Percentiles rank a stretch among this genome's conserved stretches.
These are phyloP conservation scores for Chelidonichthys spinosus DNA, from an alignment of 2,797 vertebrate genomes.

Conservation along the genomic window DNA sequence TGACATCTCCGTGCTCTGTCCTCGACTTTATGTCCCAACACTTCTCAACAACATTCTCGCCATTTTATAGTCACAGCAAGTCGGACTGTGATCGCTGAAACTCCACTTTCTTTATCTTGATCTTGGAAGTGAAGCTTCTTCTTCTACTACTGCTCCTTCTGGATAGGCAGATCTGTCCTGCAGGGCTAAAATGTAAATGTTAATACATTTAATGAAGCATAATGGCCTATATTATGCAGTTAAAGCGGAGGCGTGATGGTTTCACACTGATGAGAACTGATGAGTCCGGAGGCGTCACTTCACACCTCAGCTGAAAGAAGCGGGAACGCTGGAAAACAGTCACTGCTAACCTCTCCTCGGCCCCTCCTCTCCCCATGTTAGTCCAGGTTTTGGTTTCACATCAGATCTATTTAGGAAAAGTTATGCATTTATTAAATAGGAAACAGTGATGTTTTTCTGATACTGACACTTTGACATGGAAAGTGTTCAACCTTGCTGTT, in stretches of 20 bases:
- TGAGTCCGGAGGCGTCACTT: constrained; percentile 77
- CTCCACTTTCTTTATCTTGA: neutral
- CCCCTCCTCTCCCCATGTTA: neutral
- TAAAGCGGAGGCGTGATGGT: constrained; percentile 78
- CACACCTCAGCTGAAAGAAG: constrained; percentile 82
- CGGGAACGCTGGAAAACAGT: constrained; percentile 31
- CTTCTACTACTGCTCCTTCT: neutral
- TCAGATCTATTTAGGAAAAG: neutral
- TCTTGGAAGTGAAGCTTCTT: neutral
- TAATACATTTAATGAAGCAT: constrained; percentile 73
- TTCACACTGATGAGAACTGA: constrained; percentile 77
- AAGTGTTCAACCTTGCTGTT: neutral
- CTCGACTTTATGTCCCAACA: constrained; percentile 32
- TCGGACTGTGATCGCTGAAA: neutral
- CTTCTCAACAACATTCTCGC: constrained; percentile 34
- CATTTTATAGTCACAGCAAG: constrained; percentile 35
- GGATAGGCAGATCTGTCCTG: neutral
- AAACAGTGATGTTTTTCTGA: neutral
- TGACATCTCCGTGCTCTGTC: constrained; percentile 27
- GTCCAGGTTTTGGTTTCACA: neutral
- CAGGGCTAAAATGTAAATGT: constrained; percentile 30
- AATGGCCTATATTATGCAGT: constrained; percentile 72
- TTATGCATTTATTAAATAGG: neutral
- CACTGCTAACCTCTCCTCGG: constrained; percentile 16
- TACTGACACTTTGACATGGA: neutral